A percentile compares a stretch with the other conserved stretches of the same genome.
Conservation (phyloP, 2,888 invertebrate genomes). For the Apomyelois bistriatella region DNA sequence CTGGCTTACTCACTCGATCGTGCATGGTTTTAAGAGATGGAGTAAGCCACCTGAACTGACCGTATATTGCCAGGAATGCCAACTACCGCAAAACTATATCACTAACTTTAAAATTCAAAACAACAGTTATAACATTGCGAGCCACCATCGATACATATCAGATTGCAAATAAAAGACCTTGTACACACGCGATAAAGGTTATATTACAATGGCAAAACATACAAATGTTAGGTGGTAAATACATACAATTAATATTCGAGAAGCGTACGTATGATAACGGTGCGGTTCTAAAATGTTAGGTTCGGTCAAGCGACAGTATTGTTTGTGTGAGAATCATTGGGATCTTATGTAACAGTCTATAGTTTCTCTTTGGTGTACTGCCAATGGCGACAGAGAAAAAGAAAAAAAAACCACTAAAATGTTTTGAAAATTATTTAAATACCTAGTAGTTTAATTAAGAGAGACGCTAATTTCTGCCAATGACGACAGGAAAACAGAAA, state of each 20-base stretch:
- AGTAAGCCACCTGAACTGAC: too few relatives aligned
- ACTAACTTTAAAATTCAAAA: conserved; percentile 16
- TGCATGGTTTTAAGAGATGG: too few relatives aligned
- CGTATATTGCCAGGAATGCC: too few relatives aligned
- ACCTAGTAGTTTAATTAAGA: too few relatives aligned
- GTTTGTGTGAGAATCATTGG: conserved; percentile 16
- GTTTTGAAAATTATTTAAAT: too few relatives aligned
- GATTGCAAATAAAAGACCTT: conserved; percentile 15
- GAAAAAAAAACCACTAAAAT: background rate
- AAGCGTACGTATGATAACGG: conserved; percentile 43
- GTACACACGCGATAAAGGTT: background rate
- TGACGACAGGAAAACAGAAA: too few relatives aligned
- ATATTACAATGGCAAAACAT: conserved; percentile 11
- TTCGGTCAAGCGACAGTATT: conserved; percentile 24
- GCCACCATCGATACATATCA: background rate
- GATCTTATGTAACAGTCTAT: conserved; percentile 20
- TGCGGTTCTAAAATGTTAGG: conserved; percentile 33
- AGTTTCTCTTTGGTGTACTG: background rate
- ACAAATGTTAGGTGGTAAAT: conserved; percentile 5
- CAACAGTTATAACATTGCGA: conserved; percentile 19
- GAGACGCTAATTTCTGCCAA: too few relatives aligned
- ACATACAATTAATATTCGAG: conserved; percentile 38
- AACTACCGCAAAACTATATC: conserved; percentile 9
- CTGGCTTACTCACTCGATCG: too few relatives aligned
- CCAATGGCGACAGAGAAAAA: background rate